Evolutionary conservation across 1,140 invertebrate genomes (phyloP).

Genomic region (Drosophila varians): DNA sequence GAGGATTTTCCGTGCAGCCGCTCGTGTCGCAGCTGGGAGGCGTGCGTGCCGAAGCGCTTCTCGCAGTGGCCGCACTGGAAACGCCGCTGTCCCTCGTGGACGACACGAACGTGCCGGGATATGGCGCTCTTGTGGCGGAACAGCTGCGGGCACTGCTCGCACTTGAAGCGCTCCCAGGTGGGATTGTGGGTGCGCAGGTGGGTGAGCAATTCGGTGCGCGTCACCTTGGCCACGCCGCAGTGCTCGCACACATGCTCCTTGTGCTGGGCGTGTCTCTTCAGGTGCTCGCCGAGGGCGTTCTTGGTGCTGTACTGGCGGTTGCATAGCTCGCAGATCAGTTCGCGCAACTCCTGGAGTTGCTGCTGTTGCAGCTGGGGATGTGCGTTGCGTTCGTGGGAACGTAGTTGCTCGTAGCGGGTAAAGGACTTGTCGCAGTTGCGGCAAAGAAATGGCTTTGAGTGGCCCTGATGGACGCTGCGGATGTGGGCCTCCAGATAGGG

Average conservation of each 20-base stretch:
- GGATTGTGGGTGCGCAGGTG: conserved; percentile 75
- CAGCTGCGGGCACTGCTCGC: conserved; percentile 69
- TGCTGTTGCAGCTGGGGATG: conserved; percentile 19
- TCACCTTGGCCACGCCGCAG: conserved; percentile 75
- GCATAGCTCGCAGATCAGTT: conserved; percentile 62
- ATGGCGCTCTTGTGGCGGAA: conserved; percentile 78
- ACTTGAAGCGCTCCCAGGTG: conserved; percentile 76
- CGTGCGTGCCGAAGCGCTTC: conserved; percentile 73
- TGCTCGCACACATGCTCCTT: conserved; percentile 72
- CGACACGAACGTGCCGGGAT: conserved; percentile 68
- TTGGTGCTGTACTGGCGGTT: conserved; percentile 70
- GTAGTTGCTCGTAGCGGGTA: conserved; percentile 74
- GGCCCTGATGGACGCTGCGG: conserved; percentile 70
- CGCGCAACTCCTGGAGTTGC: conserved; percentile 32
- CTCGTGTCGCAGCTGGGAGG: conserved; percentile 72
- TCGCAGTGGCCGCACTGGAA: conserved; percentile 64
- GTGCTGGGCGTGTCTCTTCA: conserved; percentile 70
- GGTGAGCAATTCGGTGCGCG: conserved; percentile 67
- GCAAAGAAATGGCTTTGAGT: conserved; percentile 71
- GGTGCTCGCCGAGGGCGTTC: conserved; percentile 65
- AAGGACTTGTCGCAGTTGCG: conserved; percentile 62
- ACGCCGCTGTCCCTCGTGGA: conserved; percentile 69
- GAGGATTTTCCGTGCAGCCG: conserved; percentile 43
- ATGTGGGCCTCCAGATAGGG: conserved; percentile 77
- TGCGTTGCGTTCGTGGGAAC: conserved; percentile 61